Evolutionary conservation across 2,888 invertebrate genomes (phyloP).

Genomic region (Dione juno): DNA sequence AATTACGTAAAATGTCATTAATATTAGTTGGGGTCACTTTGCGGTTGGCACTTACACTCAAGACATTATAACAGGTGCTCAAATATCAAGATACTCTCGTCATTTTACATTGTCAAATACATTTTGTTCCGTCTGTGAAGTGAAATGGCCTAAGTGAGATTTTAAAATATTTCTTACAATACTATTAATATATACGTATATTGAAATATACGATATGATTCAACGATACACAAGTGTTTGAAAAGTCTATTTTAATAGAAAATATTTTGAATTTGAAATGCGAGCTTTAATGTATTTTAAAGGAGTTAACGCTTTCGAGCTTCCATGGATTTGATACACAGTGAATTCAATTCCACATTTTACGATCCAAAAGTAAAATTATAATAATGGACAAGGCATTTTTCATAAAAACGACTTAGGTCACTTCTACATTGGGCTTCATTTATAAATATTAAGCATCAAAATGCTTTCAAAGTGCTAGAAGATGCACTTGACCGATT

Average conservation of each 20-base stretch:
- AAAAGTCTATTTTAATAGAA: no score
- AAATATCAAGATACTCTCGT: conserved; percentile 11
- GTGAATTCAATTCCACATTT: no score
- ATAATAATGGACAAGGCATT: no score
- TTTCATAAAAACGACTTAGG: no score
- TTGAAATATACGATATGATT: no score
- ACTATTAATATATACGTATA: no score
- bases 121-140: not conserved
- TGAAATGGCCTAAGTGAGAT: not conserved
- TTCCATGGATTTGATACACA: no score
- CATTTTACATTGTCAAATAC: conserved; percentile 13
- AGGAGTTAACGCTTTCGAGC: no score
- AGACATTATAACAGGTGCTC: conserved; percentile 7
- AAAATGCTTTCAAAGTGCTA: conserved; percentile 17
- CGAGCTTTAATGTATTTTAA: no score
- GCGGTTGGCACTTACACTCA: not conserved
- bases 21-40: not conserved
- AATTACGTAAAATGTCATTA: not conserved
- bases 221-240: no score
- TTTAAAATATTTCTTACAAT: not conserved
- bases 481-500: conserved; percentile 19
- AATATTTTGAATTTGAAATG: no score
- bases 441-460: conserved; percentile 13
- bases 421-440: not conserved
- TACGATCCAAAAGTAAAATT: no score